Percentiles rank a stretch among this genome's conserved stretches.
Evolutionary conservation across 2,888 invertebrate species (phyloP).

Genomic region (Linhomoeus sp.): DNA sequence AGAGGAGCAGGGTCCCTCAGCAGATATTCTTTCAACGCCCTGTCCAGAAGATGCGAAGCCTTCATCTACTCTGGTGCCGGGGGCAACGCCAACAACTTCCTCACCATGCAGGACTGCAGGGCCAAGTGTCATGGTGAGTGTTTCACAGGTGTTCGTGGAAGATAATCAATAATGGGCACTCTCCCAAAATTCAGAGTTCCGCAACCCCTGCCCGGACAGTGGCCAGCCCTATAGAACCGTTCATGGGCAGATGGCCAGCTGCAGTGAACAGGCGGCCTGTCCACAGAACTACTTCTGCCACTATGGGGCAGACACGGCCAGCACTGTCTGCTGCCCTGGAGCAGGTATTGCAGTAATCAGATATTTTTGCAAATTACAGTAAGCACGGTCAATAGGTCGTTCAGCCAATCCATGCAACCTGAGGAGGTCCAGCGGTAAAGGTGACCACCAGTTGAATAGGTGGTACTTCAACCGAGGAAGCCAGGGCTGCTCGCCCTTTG

Average conservation of each 20-base stretch:
- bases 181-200: background rate
- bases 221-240: constrained; percentile 5
- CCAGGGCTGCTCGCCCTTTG: constrained; percentile 5
- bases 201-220: background rate
- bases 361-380: too few species aligned
- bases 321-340: constrained; percentile 7
- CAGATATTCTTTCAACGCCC: constrained; percentile 12
- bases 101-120: constrained; percentile 10
- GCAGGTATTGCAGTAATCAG: too few species aligned
- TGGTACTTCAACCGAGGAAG: constrained; percentile 6
- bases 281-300: constrained; percentile 6
- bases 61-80: constrained; percentile 15
- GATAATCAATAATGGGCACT: background rate
- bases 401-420: constrained; percentile 6
- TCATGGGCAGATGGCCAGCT: constrained; percentile 2
- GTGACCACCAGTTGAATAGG: constrained; percentile 5
- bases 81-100: constrained; percentile 18
- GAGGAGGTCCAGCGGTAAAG: constrained; percentile 6
- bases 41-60: constrained; percentile 11
- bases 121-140: constrained; percentile 12
- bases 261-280: background rate
- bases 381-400: background rate
- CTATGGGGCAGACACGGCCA: constrained; percentile 3
- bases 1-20: background rate
- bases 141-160: background rate